These are phyloP conservation scores for Heliangelus exortis DNA, from an alignment of 2,797 vertebrate genomes.

Conservation along the genomic window DNA sequence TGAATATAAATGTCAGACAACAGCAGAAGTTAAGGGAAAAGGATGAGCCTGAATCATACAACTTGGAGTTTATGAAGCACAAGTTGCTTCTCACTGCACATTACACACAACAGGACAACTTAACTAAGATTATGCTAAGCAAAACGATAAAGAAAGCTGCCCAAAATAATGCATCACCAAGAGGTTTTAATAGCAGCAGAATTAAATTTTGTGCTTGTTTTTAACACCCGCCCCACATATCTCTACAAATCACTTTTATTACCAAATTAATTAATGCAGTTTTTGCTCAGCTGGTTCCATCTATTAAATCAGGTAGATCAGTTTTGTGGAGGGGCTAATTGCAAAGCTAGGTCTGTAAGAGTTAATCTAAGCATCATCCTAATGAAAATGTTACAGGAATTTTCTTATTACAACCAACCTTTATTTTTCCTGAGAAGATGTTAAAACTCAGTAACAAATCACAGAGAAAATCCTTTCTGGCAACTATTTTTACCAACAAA, in stretches of 20 bases:
- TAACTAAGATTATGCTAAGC: not conserved
- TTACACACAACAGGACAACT: not conserved
- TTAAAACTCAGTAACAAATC: not conserved
- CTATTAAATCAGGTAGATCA: not conserved
- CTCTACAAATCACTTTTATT: not conserved
- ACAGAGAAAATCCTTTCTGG: not conserved
- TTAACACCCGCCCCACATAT: not conserved
- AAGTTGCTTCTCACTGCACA: not conserved
- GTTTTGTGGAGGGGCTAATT: not conserved
- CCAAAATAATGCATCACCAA: not conserved
- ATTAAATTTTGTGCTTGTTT: not conserved
- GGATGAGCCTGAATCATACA: not conserved
- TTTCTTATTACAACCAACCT: not conserved
- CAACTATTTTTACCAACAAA: not conserved
- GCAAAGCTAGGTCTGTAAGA: not conserved
- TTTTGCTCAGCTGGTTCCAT: not conserved
- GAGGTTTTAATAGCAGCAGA: not conserved
- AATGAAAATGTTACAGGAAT: not conserved
- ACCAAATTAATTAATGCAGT: not conserved
- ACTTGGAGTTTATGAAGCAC: not conserved
- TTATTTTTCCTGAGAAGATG: not conserved
- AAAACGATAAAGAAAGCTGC: not conserved
- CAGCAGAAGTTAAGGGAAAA: not conserved
- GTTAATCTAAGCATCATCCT: not conserved
- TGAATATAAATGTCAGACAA: not conserved